Percentiles rank a stretch among this genome's conserved stretches.
Conservation (phyloP, 1,140 invertebrate genomes). For the Drosophila tani region DNA sequence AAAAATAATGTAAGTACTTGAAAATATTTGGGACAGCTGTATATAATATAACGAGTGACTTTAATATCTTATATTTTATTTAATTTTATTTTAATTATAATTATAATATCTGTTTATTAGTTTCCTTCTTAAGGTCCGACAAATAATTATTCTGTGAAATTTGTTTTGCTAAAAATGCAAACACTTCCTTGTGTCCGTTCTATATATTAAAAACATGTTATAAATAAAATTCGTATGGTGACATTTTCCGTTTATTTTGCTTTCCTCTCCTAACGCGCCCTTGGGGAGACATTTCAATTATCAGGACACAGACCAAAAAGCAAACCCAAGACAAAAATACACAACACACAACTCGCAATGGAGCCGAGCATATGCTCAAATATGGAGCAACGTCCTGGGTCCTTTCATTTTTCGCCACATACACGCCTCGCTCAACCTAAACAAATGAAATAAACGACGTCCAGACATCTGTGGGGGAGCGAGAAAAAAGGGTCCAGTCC, state of each 20-base stretch:
- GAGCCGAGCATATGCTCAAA: constrained; percentile 67
- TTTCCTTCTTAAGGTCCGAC: too few relatives aligned
- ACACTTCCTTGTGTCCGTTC: neutral
- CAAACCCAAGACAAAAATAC: constrained; percentile 32
- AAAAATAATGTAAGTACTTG: neutral
- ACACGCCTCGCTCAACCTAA: constrained; percentile 33
- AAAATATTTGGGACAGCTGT: neutral
- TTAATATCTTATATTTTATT: neutral
- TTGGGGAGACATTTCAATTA: constrained; percentile 77
- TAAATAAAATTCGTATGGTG: constrained; percentile 11
- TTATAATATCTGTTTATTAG: too few relatives aligned
- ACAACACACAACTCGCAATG: constrained; percentile 23
- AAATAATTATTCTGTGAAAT: too few relatives aligned
- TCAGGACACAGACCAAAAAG: constrained; percentile 58
- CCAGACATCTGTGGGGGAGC: constrained; percentile 46
- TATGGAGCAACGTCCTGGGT: constrained; percentile 54
- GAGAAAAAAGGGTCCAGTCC: constrained; percentile 27
- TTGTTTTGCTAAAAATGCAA: neutral
- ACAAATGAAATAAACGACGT: constrained; percentile 58
- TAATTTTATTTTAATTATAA: neutral
- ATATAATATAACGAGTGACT: too few relatives aligned
- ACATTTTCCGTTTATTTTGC: constrained; percentile 13
- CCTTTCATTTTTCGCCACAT: constrained; percentile 45
- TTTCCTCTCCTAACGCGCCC: constrained; percentile 43
- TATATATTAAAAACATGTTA: constrained; percentile 7